Base-by-base conservation (phyloP, 30 jellyfish, hydroid and myxozoan species). In the Aurelia coerulea region DNA sequence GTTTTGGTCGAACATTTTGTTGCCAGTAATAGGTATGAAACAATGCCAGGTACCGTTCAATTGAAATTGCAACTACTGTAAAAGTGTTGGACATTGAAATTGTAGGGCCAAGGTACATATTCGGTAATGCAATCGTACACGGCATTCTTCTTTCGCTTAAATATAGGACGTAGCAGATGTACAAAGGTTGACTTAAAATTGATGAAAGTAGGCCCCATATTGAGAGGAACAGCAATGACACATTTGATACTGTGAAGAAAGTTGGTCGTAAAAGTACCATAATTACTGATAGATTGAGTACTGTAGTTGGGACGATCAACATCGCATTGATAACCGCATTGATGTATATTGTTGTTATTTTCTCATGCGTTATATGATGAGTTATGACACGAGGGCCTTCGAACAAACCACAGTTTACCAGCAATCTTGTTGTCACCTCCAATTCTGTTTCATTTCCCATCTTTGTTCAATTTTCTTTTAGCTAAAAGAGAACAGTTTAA, bases 11-110 rank as follows among this genome's bases (percentile, higher is more conserved):
- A 35, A 64, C 35, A 1, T 3, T 35, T n/a, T 10, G 16, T n/a
- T 41, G 32, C 74, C 74, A 64, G 35, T 18, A 64, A 18, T 1
- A 64, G 29, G 74, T 35, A 18, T 64, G 32, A 64, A 64, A 64
- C 74, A 64, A 18, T 10, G 74, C 74, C 29, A 64, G 35, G 34
- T 64, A 64, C 35, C 74, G 32, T 64, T 64, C 74, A 10, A 64
- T 11, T 14, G 74, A 11, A 41, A 64, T 64, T 13, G 35, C 35
- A 18, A 64, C 49, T 18, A 1, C 74, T 64, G 74, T 41, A 16
- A 64, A 2, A 7, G 16, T 18, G 13, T 16, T 5, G 2, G 74
- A 64, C 29, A 18, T 15, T 39, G 10, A 35, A 1, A n/a, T 18
- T 18, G 35, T 64, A 10, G 35, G 49, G 4, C 74, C 74, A 64